Conservation (phyloP, 2,797 vertebrate genomes). For the Arctocebus calabarensis region DNA sequence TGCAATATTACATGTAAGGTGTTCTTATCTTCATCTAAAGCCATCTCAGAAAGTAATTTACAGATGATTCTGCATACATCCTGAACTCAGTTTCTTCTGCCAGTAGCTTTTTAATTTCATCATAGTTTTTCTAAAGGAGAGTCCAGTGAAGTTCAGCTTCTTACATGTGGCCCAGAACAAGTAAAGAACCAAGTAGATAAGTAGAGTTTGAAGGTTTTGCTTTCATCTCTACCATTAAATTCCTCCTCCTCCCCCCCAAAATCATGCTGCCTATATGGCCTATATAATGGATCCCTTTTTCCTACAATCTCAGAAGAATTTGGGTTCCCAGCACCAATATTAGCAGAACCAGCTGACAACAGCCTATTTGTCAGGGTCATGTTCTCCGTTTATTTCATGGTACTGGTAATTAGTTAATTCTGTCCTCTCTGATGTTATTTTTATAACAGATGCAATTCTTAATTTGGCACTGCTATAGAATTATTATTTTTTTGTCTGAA, state of each 20-base stretch:
- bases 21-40: not conserved
- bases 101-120: not conserved
- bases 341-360: not conserved
- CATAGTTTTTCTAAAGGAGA: not conserved
- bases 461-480: not conserved
- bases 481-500: not conserved
- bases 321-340: not conserved
- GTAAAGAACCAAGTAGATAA: not conserved
- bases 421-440: not conserved
- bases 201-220: not conserved
- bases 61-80: not conserved
- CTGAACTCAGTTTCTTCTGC: not conserved
- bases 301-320: not conserved
- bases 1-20: too few relatives aligned
- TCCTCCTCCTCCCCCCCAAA: not conserved
- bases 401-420: not conserved
- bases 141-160: not conserved
- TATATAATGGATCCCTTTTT: not conserved
- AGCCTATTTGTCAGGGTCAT: not conserved
- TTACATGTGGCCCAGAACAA: not conserved
- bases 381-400: not conserved
- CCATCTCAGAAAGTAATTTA: not conserved
- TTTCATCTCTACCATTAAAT: not conserved
- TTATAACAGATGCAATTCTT: not conserved
- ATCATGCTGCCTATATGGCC: accelerated